Conservation (phyloP, 2,888 invertebrate genomes). For the Troides helena region DNA sequence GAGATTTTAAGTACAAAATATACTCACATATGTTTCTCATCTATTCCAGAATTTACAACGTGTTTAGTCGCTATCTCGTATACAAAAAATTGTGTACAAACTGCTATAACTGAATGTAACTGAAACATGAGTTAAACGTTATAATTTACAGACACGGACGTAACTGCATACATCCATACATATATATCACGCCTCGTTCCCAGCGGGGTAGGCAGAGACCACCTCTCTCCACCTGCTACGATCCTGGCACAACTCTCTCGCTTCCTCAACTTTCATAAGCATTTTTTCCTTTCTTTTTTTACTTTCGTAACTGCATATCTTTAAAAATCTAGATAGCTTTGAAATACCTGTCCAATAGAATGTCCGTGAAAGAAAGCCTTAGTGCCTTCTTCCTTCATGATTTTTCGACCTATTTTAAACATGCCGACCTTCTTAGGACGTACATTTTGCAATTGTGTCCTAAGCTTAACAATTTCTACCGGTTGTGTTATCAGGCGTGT, state of each 20-base stretch:
- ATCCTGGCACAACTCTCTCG: too few relatives aligned
- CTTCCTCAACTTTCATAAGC: too few relatives aligned
- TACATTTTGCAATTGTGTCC: conserved; percentile 92
- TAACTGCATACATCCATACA: background rate
- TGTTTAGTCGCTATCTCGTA: conserved; percentile 54
- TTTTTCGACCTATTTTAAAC: conserved; percentile 84
- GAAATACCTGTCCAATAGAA: conserved; percentile 88
- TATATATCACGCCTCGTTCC: too few relatives aligned
- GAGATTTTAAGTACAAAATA: conserved; percentile 7
- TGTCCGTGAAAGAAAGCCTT: conserved; percentile 97
- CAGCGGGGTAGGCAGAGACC: too few relatives aligned
- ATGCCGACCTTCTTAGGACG: conserved; percentile 33
- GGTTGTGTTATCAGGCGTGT: conserved; percentile 82
- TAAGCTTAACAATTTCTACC: conserved; percentile 95
- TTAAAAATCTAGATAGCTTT: background rate
- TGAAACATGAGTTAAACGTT: conserved; percentile 33
- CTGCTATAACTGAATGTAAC: conserved; percentile 57
- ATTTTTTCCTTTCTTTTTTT: too few relatives aligned
- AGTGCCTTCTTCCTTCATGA: conserved; percentile 90
- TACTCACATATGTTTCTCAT: conserved; percentile 45
- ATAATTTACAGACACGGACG: background rate
- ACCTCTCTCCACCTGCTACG: too few relatives aligned
- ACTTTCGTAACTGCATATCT: background rate
- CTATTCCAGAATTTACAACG: conserved; percentile 34
- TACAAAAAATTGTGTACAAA: conserved; percentile 59